These are phyloP conservation scores for Pocillopora damicornis DNA, from an alignment of 64 coral and sea anemone genomes.

Conservation along the genomic window DNA sequence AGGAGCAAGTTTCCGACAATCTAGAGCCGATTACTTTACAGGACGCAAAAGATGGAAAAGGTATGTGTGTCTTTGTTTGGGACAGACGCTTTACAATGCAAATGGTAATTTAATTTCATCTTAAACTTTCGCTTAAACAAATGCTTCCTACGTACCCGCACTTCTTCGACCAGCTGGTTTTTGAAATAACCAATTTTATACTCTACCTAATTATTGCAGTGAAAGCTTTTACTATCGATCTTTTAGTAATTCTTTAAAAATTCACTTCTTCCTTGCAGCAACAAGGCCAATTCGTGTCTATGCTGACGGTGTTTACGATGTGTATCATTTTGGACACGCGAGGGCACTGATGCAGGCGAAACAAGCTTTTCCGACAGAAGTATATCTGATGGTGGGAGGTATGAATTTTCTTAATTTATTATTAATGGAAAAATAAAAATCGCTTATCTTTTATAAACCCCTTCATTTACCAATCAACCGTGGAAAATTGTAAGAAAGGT, in stretches of 20 bases:
- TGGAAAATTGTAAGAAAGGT: background rate
- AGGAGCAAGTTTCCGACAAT: background rate
- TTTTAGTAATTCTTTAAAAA: background rate
- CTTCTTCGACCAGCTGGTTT: too few species aligned
- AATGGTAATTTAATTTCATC: background rate
- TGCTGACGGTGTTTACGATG: conserved; percentile 90
- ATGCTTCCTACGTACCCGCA: too few species aligned
- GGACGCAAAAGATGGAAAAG: conserved; percentile 84
- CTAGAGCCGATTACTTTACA: conserved; percentile 64
- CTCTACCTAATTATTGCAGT: too few species aligned
- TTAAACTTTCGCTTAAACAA: background rate
- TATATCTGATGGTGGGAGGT: conserved; percentile 94
- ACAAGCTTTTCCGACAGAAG: conserved; percentile 73
- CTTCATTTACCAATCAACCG: background rate
- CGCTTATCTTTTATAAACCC: background rate
- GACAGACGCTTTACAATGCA: background rate
- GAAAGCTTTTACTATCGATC: too few species aligned
- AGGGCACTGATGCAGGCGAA: conserved; percentile 95
- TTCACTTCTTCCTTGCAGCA: conserved; percentile 44
- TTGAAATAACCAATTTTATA: too few species aligned
- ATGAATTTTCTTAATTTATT: conserved; percentile 34
- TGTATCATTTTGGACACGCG: conserved; percentile 93
- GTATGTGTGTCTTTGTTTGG: background rate
- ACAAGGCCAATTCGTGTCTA: conserved; percentile 95
- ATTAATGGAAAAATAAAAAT: conserved; percentile 6